Conservation (phyloP, 2,113 vertebrate species). For the Dolichotis patagonum region DNA sequence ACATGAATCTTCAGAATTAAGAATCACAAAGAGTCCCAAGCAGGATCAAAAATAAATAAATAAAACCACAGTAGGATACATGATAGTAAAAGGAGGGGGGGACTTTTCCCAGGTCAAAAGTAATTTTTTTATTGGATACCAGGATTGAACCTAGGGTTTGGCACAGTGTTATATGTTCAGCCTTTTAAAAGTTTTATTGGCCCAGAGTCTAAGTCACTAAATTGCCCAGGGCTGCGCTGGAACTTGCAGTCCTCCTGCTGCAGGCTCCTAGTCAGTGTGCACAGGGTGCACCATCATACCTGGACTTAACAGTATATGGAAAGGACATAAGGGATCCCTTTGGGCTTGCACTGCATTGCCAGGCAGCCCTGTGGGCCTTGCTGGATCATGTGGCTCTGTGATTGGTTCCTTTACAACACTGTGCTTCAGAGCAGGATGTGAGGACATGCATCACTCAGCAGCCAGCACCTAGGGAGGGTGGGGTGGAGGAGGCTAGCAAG, state of each 20-base stretch:
- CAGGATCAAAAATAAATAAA: background rate
- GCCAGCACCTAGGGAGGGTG: background rate
- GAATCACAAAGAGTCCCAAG: constrained; percentile 39
- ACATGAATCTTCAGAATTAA: constrained; percentile 27
- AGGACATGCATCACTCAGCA: accelerated
- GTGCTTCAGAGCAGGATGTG: background rate
- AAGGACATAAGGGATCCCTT: accelerated
- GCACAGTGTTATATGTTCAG: background rate
- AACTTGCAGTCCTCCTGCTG: background rate
- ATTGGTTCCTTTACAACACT: background rate
- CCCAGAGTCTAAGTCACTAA: background rate
- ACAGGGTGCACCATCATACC: background rate
- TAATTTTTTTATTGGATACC: background rate
- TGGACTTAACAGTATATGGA: background rate
- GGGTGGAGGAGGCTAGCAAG: background rate
- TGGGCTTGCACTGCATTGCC: accelerated
- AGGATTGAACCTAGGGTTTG: background rate
- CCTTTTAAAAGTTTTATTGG: background rate
- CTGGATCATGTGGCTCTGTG: accelerated
- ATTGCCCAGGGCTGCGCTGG: background rate
- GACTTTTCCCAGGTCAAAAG: background rate
- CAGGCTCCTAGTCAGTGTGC: background rate
- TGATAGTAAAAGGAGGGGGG: background rate
- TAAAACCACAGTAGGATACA: background rate
- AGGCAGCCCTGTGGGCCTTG: accelerated